Conservation (phyloP, 2,113 vertebrate species). For the Carassius gibelio region DNA sequence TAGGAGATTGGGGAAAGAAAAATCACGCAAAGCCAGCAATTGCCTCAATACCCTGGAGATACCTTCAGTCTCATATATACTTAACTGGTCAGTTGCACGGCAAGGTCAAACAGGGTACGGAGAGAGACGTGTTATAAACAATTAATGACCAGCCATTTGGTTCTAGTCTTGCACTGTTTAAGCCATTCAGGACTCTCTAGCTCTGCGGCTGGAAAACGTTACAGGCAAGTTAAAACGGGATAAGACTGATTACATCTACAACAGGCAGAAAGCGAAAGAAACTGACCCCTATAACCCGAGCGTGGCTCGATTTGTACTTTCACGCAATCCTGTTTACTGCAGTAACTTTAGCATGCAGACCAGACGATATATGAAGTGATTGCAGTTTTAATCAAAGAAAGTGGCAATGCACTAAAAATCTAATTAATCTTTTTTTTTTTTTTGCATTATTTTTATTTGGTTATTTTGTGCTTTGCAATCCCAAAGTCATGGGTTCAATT, state of each 20-base stretch:
- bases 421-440: not conserved
- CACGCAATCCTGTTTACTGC: conserved; percentile 51
- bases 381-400: not conserved
- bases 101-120: conserved; percentile 49
- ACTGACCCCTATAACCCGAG: conserved; percentile 55
- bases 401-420: too few relatives aligned
- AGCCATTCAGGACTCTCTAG: conserved; percentile 34
- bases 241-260: conserved; percentile 58
- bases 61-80: conserved; percentile 53
- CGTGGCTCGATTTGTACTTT: conserved; percentile 51
- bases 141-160: conserved; percentile 57
- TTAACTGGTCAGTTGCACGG: conserved; percentile 50
- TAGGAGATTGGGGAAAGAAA: conserved; percentile 58
- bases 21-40: conserved; percentile 34
- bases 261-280: conserved; percentile 55
- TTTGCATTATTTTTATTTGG: not conserved
- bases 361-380: conserved; percentile 20
- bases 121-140: conserved; percentile 51
- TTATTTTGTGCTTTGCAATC: not conserved
- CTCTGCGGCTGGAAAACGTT: conserved; percentile 46
- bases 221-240: conserved; percentile 31
- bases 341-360: conserved; percentile 36
- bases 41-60: conserved; percentile 47
- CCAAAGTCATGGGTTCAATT: not conserved
- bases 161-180: conserved; percentile 46